Evolutionary conservation across 1,140 invertebrate genomes (phyloP), one percentile per base, ranked within the genome.

Genomic region (Hyphantria cunea): DNA sequence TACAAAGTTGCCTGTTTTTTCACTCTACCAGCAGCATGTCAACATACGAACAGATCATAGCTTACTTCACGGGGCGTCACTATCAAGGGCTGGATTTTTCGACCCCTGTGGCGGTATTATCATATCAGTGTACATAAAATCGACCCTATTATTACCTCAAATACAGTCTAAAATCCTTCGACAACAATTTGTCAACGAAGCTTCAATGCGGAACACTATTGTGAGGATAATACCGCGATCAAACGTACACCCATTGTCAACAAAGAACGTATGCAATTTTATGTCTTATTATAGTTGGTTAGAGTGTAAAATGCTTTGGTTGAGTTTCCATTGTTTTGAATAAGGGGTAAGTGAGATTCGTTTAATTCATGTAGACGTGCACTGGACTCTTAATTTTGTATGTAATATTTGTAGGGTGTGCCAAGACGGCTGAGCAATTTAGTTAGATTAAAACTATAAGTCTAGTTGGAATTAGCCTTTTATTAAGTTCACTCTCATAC

Each of bases 341-440:
- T 78, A 82, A 82, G 82, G 86, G 84, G 80, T 85, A 87, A 90
- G 84, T 85, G 83, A 84, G 80, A 86, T 83, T 78, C 78, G 79
- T 89, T 88, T 90, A 90, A 90, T 87, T 87, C 82, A 76, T 82
- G 75, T 74, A 76, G 82, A 89, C 82, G 84, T 84, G 86, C 84
- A 80, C 75, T 78, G 74, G 78, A 71, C 82, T 81, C 83, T 90
- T 89, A 88, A 89, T 86, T 88, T 85, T 84, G 69, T 77, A 84
- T 82, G 77, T 83, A 75, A 82, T 82, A 66, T 73, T 54, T 50
- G 56, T 42, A 56, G 68, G 73, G 68, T 74, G 68, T 70, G 61
- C 44, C 54, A 51, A 60, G 69, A 59, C 49, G 64, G 25, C 44
- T 56, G 48, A 14, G 32, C 37, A 39, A 47, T 48, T 58, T 25